Percentiles rank a stretch among this genome's conserved stretches.
Conservation (phyloP, 23 tunicate species). For the Styela clava region DNA sequence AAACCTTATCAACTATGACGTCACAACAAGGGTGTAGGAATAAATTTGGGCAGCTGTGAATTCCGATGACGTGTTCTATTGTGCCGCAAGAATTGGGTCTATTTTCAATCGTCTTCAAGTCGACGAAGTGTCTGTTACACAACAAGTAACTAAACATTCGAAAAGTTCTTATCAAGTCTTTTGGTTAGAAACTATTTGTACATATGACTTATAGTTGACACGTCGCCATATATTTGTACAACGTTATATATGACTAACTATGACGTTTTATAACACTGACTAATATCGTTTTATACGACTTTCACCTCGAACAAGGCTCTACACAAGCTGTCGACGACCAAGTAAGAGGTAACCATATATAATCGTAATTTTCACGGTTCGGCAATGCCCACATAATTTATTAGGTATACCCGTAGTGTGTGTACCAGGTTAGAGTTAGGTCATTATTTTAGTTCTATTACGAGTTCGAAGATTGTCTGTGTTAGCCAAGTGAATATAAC, state of each 20-base stretch:
- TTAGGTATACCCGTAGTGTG: too few relatives aligned
- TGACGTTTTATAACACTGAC: too few relatives aligned
- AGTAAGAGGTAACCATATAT: too few relatives aligned
- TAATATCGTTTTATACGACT: not conserved
- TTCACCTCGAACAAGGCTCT: not conserved
- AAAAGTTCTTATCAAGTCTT: not conserved
- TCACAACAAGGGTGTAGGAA: not conserved
- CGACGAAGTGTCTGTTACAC: not conserved
- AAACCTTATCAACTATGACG: not conserved
- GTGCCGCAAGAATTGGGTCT: not conserved
- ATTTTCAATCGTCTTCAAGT: not conserved
- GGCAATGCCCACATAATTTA: too few relatives aligned
- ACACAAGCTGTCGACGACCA: not conserved
- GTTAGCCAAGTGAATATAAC: too few relatives aligned
- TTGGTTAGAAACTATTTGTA: not conserved
- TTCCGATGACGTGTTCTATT: not conserved
- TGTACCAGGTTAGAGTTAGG: too few relatives aligned
- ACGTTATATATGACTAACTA: too few relatives aligned
- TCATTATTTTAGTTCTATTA: too few relatives aligned
- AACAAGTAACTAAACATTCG: not conserved
- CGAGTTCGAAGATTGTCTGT: too few relatives aligned
- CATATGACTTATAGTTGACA: not conserved
- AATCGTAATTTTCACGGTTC: too few relatives aligned
- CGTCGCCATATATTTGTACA: not conserved
- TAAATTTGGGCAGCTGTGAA: not conserved